Percentiles rank a stretch among this genome's conserved stretches.
Evolutionary conservation across 2,888 invertebrate species (phyloP).

Genomic region (Stenodema calcarata): DNA sequence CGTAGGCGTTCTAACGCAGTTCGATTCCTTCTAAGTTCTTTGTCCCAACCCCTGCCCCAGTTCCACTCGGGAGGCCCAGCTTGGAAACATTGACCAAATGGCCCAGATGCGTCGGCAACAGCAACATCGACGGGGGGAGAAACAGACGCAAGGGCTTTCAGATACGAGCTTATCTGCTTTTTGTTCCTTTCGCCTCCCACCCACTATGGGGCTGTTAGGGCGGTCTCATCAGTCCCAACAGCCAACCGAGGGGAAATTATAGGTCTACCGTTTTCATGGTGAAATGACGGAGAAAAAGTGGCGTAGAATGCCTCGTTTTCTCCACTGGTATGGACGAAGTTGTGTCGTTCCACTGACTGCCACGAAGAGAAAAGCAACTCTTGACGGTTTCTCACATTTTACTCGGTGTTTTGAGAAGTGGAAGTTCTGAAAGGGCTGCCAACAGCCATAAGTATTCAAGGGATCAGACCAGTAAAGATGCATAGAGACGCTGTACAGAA

Average conservation of each 20-base stretch:
- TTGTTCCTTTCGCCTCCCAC: not conserved
- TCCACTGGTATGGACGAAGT: not conserved
- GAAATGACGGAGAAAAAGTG: not conserved
- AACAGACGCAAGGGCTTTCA: conserved; percentile 4
- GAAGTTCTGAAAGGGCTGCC: no score
- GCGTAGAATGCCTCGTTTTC: not conserved
- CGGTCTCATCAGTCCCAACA: not conserved
- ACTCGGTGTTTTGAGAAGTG: no score
- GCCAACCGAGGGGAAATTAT: not conserved
- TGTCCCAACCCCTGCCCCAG: no score
- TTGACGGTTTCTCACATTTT: no score
- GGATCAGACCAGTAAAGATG: no score
- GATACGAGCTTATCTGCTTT: conserved; percentile 29
- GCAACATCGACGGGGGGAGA: not conserved
- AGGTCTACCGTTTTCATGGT: not conserved
- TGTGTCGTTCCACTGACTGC: no score
- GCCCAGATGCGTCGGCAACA: conserved; percentile 10
- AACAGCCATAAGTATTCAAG: no score
- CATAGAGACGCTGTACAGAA: no score
- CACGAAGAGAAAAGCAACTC: no score
- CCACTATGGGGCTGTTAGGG: not conserved
- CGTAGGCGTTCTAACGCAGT: no score
- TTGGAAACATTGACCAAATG: conserved; percentile 19
- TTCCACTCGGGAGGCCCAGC: no score
- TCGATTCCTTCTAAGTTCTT: no score